Evolutionary conservation across 2,113 vertebrate species (phyloP).

Genomic region (Promerops cafer): DNA sequence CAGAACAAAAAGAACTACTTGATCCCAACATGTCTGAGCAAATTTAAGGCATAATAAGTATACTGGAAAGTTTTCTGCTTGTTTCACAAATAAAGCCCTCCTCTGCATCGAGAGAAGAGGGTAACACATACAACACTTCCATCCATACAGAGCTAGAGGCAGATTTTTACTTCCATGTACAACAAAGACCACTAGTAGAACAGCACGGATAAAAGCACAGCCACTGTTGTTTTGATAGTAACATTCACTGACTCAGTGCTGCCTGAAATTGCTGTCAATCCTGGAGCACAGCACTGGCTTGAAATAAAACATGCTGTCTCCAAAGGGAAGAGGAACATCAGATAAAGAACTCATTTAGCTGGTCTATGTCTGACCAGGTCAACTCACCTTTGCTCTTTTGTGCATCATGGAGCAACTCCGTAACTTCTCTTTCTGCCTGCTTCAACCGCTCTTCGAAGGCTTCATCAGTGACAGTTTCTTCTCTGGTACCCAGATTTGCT

Average conservation of each 20-base stretch:
- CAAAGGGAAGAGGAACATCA: background rate
- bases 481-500: constrained; percentile 82
- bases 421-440: constrained; percentile 86
- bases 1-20: background rate
- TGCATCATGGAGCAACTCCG: constrained; percentile 85
- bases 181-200: background rate
- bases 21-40: background rate
- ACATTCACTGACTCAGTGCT: background rate
- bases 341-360: background rate
- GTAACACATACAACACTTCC: background rate
- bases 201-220: background rate
- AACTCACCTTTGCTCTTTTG: constrained; percentile 87
- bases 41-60: background rate
- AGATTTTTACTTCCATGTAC: background rate
- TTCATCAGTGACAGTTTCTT: constrained; percentile 83
- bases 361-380: background rate
- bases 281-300: background rate
- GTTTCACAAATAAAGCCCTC: background rate
- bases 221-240: background rate
- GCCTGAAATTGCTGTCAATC: background rate
- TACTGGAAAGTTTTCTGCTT: background rate
- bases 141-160: background rate
- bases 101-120: background rate
- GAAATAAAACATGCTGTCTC: background rate
- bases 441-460: constrained; percentile 91